Conservation (phyloP, 2,797 vertebrate genomes). For the Diceros bicornis region DNA sequence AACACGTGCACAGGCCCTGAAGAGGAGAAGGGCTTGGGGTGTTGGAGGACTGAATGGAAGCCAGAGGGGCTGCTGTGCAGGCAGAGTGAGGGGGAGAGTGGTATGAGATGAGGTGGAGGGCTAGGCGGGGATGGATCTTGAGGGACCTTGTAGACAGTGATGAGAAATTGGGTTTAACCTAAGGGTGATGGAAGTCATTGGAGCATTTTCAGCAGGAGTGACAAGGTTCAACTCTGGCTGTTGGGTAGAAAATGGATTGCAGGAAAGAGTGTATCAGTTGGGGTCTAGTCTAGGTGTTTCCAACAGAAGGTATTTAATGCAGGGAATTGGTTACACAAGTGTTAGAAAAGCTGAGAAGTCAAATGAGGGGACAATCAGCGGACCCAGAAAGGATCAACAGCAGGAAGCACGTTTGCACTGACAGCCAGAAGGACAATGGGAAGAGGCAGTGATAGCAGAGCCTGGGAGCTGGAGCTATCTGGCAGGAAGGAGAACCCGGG, state of each 20-base stretch:
- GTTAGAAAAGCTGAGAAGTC: background rate
- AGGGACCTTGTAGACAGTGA: too few relatives aligned
- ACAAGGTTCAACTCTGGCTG: background rate
- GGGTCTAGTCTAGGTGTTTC: background rate
- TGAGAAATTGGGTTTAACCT: background rate
- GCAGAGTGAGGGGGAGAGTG: background rate
- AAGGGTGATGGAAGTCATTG: background rate
- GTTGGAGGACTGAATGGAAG: background rate
- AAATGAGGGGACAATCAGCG: background rate
- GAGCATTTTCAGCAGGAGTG: background rate
- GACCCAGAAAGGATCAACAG: background rate
- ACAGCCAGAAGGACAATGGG: background rate
- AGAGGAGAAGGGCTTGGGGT: background rate
- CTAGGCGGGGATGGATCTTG: background rate
- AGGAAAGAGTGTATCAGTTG: background rate
- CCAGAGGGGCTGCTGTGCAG: background rate
- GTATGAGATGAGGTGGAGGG: background rate
- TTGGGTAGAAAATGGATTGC: background rate
- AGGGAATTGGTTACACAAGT: background rate
- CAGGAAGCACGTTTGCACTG: background rate
- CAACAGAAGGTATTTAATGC: background rate
- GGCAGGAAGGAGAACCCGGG: background rate
- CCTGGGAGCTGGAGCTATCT: background rate
- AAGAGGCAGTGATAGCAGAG: background rate
- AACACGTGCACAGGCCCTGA: background rate